Base-by-base conservation (phyloP, 2,797 vertebrate species). In the Geotrypetes seraphini region DNA sequence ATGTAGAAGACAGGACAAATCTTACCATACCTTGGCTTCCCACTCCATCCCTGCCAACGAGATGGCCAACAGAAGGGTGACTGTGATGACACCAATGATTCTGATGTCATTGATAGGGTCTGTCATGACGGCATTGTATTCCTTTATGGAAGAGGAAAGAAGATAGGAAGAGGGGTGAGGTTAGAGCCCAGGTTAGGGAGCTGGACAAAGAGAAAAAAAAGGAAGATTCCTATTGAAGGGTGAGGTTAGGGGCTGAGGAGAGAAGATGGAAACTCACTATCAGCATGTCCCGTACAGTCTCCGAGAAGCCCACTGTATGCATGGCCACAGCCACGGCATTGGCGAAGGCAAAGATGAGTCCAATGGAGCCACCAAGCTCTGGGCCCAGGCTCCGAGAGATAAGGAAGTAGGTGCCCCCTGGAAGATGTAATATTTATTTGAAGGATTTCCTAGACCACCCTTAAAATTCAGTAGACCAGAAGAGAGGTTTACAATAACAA, bases 21-120 rank as follows among this genome's bases (percentile, higher is more conserved):
- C n/a, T n/a, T n/a, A n/a, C n/a, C n/a, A 39, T 44, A 81, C 76
- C 71, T 85, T 83, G 10, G 75, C 74, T 36, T 79, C 75, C 82
- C 81, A 84, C 43, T 77, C 75, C 73, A 85, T 74, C 35, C 78
- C 73, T 35, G 78, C 79, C 45, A 84, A 16, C 10, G 72, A 72
- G 18, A 84, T 69, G 16, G 75, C 25, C 14, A 84, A 60, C 17
- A 88, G 71, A 23, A 59, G 1, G 0, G 70, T 83, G 34, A 81
- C 36, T 0, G 76, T 87, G 50, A 81, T 45, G 19, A 75, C 46
- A 1, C 73, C 78, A 12, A 83, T 29, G 2, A 85, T 80, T 9
- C 71, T 60, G 8, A 81, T 64, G 4, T 83, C 78, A 3, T 83
- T 84, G 12, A 47, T 36, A 15, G 44, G 44, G 27, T 47, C 44